Percentiles rank a stretch among this genome's conserved stretches.
phyloP scores from a whole-genome alignment of 2,888 invertebrate genomes.

The Drosophila multiciliata region DNA sequence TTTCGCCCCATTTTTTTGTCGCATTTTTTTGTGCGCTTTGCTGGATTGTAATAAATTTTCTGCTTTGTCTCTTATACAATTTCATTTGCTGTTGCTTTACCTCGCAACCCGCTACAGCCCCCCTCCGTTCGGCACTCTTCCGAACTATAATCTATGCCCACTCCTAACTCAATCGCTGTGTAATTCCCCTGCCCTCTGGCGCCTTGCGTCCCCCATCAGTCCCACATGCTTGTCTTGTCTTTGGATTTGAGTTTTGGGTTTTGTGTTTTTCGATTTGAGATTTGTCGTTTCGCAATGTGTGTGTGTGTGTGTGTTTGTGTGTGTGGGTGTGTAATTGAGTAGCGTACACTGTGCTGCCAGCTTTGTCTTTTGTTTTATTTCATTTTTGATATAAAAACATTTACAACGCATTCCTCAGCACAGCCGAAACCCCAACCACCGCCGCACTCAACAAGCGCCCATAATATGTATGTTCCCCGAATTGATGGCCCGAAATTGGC shows the following conservation, averaged over 20 bases:
- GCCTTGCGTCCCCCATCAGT: slow-evolving; percentile 18
- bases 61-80: slow-evolving; percentile 78
- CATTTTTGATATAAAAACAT: slow-evolving; percentile 80
- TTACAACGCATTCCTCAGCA: slow-evolving; percentile 47
- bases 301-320: slow-evolving; percentile 33
- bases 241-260: slow-evolving; percentile 80
- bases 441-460: slow-evolving; percentile 1
- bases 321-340: slow-evolving; percentile 78
- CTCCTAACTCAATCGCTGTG: slow-evolving; percentile 36
- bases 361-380: slow-evolving; percentile 76
- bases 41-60: slow-evolving; percentile 71
- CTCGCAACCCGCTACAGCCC: slow-evolving; percentile 9
- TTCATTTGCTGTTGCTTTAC: slow-evolving; percentile 64
- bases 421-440: background rate
- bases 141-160: slow-evolving; percentile 9
- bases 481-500: slow-evolving; percentile 70
- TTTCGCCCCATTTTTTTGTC: slow-evolving; percentile 5
- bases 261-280: slow-evolving; percentile 74
- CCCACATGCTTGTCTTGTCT: slow-evolving; percentile 74
- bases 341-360: slow-evolving; percentile 68
- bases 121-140: background rate
- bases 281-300: slow-evolving; percentile 52
- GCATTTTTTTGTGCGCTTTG: slow-evolving; percentile 51
- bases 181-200: background rate
- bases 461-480: slow-evolving; percentile 52